These are phyloP conservation scores for Heteromormyrus szaboi DNA, from an alignment of 2,797 vertebrate genomes.

Conservation along the genomic window DNA sequence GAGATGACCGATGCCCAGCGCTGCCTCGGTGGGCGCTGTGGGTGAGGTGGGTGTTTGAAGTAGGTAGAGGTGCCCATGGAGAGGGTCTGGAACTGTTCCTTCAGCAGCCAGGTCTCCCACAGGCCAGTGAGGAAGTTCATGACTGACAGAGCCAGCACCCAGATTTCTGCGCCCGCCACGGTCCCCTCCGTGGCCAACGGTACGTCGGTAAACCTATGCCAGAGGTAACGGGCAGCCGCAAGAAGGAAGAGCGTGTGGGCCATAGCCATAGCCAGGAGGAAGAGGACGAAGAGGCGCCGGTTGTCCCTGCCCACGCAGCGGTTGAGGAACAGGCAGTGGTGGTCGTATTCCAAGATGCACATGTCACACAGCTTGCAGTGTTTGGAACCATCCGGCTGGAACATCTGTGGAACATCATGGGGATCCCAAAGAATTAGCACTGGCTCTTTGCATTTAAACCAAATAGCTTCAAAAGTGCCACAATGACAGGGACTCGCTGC, in stretches of 20 bases:
- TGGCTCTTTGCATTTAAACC: background rate
- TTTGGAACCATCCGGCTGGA: constrained; percentile 62
- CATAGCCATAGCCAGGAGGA: constrained; percentile 59
- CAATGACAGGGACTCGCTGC: background rate
- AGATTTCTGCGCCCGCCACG: constrained; percentile 53
- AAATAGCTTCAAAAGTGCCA: background rate
- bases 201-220: constrained; percentile 26
- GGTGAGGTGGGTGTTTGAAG: constrained; percentile 47
- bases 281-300: constrained; percentile 65
- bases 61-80: constrained; percentile 61
- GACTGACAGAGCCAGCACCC: constrained; percentile 57
- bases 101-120: constrained; percentile 67
- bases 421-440: background rate
- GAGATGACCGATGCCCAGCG: constrained; percentile 47
- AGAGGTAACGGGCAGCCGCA: constrained; percentile 50
- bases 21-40: constrained; percentile 43
- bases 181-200: constrained; percentile 37
- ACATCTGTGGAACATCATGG: constrained; percentile 45
- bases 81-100: constrained; percentile 61
- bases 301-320: constrained; percentile 63
- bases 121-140: constrained; percentile 60
- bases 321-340: constrained; percentile 76
- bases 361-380: constrained; percentile 70
- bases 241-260: constrained; percentile 61
- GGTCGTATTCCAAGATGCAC: constrained; percentile 69